phyloP scores from a whole-genome alignment of 2,888 invertebrate genomes.

The Cantharis nigra region DNA sequence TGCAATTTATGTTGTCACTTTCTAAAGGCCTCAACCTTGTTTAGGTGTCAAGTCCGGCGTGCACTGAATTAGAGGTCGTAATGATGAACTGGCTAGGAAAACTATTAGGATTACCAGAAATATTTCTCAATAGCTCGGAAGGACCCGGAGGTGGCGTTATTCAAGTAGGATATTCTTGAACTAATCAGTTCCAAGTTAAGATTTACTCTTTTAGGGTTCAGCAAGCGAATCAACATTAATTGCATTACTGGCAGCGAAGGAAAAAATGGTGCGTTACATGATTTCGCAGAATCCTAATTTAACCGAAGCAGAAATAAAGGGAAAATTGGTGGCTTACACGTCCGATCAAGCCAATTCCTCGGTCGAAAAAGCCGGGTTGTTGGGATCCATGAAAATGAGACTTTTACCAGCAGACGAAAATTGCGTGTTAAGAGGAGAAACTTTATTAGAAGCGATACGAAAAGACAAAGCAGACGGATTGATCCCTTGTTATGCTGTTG shows the following conservation, averaged over 20 bases:
- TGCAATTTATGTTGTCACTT: conserved; percentile 9
- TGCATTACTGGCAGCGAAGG: conserved; percentile 77
- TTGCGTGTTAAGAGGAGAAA: conserved; percentile 69
- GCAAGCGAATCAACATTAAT: conserved; percentile 90
- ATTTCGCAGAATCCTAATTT: conserved; percentile 63
- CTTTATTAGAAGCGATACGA: conserved; percentile 70
- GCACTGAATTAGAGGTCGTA: conserved; percentile 89
- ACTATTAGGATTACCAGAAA: conserved; percentile 78
- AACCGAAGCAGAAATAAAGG: conserved; percentile 66
- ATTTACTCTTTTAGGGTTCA: conserved; percentile 67
- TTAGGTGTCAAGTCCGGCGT: conserved; percentile 63
- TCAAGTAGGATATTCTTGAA: conserved; percentile 62
- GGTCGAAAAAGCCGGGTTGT: conserved; percentile 82
- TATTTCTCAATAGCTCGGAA: conserved; percentile 76
- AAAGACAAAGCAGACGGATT: conserved; percentile 78
- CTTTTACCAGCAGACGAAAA: conserved; percentile 71
- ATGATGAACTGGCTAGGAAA: conserved; percentile 95
- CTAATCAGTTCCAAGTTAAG: neutral
- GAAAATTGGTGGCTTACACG: conserved; percentile 79
- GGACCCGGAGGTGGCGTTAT: conserved; percentile 86
- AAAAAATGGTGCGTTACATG: conserved; percentile 66
- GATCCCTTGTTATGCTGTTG: conserved; percentile 85
- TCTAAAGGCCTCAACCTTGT: conserved; percentile 12
- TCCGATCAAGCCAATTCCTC: conserved; percentile 90
- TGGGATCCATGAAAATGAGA: conserved; percentile 79